Base-by-base conservation (phyloP, 2,888 invertebrate genomes). In the Campaea margaritaria region DNA sequence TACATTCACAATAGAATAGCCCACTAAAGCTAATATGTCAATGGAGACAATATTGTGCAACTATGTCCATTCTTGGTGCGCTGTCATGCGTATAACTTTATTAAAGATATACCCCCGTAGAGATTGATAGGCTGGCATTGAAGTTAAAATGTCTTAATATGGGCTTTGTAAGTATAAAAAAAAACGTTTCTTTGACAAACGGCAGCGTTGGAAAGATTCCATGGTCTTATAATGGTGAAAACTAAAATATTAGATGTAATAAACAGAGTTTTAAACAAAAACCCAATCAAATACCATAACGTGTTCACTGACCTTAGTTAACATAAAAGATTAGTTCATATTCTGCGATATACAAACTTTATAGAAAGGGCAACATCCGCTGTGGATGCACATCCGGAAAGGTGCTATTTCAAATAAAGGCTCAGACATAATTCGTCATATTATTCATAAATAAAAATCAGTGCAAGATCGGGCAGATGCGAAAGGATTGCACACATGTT, bases 391-490 rank as follows among this genome's bases (percentile, higher is more conserved):
- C 89, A 91, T 91, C 91, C 91, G 91, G 87, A 85, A 92, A 92
- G 91, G 91, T 92, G 91, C 76, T 78, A 83, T 78, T 76, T 79
- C 83, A 82, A 77, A 89, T 89, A 89, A 91, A 87, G 79, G 87
- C 75, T 70, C 76, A 79, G 77, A 76, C 78, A 89, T 89, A 89
- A 89, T 91, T 92, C 91, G 90, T 91, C 91, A 92, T 91, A 91
- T 90, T 89, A 89, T 90, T 91, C 89, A 89, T 86, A 88, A 83
- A 89, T 89, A 88, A 87, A 88, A 91, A 91, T 91, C 90, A 89
- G 89, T 89, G 89, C 67, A 64, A 61, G 62, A 63, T 59, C 59
- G 51, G 52, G 66, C 89, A 89, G 91, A 91, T 92, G 91, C 77
- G 87, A 91, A 91, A 91, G 91, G 91, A 91, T 91, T 91, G 89